phyloP scores from a whole-genome alignment of 2,113 vertebrate species.

The Phocoena sinus region DNA sequence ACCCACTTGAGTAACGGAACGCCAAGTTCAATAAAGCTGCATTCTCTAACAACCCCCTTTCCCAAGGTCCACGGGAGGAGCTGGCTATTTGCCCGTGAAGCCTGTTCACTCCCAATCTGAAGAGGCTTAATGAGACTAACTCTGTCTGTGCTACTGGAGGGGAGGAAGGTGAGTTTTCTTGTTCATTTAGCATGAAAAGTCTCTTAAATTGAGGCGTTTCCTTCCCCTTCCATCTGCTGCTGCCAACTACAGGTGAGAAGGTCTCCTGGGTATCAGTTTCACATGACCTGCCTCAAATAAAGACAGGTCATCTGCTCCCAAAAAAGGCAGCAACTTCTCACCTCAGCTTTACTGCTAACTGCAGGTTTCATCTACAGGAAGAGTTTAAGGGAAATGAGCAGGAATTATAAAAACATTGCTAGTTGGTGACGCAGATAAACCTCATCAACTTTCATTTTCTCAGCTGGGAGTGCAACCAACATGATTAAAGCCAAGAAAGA shows the following conservation, averaged over 20 bases:
- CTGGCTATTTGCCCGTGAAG: not conserved
- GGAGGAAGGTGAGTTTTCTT: not conserved
- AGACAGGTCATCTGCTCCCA: not conserved
- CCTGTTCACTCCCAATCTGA: not conserved
- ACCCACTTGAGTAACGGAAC: not conserved
- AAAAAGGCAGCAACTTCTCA: not conserved
- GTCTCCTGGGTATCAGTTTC: not conserved
- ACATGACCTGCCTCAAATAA: not conserved
- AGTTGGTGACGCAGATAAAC: not conserved
- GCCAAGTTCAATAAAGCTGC: not conserved
- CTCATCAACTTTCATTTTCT: slow-evolving; percentile 4
- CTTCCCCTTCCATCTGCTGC: not conserved
- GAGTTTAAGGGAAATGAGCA: not conserved
- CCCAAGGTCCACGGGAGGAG: not conserved
- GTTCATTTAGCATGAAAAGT: not conserved
- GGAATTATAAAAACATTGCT: not conserved
- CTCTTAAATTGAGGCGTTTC: not conserved
- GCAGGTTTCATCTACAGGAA: not conserved
- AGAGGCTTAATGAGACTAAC: not conserved
- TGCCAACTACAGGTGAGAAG: not conserved
- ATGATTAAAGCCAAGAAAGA: not conserved
- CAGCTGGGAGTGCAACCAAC: not conserved
- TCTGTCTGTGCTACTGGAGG: not conserved
- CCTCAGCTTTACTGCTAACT: not conserved
- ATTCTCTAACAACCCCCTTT: not conserved